Evolutionary conservation across 2,797 vertebrate species (phyloP).

Genomic region (Siniperca scherzeri): DNA sequence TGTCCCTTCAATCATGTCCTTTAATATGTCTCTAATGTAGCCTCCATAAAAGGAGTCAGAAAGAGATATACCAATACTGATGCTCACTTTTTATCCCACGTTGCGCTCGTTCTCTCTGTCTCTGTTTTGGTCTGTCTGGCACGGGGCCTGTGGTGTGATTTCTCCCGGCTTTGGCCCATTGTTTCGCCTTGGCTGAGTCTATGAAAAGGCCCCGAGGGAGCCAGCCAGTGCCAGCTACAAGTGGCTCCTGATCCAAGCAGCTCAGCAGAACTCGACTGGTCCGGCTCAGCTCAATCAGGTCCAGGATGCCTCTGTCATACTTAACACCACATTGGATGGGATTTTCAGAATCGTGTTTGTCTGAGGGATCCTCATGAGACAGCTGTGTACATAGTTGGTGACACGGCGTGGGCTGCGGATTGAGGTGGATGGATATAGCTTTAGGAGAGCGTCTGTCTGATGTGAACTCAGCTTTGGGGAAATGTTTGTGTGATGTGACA

Average conservation of each 20-base stretch:
- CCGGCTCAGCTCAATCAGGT: conserved; percentile 44
- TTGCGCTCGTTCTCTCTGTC: conserved; percentile 17
- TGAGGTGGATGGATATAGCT: conserved; percentile 66
- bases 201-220: conserved; percentile 59
- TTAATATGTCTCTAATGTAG: conserved; percentile 56
- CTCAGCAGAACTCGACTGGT: conserved; percentile 44
- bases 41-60: conserved; percentile 45
- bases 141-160: conserved; percentile 52
- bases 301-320: conserved; percentile 45
- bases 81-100: conserved; percentile 42
- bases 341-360: conserved; percentile 48
- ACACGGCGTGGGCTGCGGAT: conserved; percentile 49
- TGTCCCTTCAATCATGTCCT: conserved; percentile 59
- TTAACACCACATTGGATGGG: conserved; percentile 15
- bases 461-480: conserved; percentile 64
- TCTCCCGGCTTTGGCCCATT: conserved; percentile 66
- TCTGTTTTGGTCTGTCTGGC: conserved; percentile 59
- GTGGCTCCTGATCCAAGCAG: conserved; percentile 68
- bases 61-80: conserved; percentile 30
- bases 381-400: conserved; percentile 52
- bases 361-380: conserved; percentile 53
- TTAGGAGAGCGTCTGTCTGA: conserved; percentile 62
- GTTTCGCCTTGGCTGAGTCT: conserved; percentile 66
- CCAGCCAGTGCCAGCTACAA: conserved; percentile 66
- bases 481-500: conserved; percentile 77